Base-by-base conservation (phyloP, 2,113 vertebrate species). In the Corvus hawaiiensis region DNA sequence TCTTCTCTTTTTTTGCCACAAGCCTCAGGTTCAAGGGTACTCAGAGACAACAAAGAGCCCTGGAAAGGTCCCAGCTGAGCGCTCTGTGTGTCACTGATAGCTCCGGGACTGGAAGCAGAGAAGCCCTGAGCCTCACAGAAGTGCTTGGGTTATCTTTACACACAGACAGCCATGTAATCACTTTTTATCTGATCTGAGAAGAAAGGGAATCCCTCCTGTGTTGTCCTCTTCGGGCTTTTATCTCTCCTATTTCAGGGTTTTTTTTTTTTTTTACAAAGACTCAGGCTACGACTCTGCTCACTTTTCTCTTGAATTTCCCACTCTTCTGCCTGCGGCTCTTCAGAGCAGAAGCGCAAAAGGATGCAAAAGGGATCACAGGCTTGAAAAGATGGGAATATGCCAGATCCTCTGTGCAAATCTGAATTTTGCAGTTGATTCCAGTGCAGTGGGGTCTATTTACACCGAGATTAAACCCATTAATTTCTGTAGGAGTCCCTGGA, bases 161-260 rank as follows among this genome's bases (percentile, higher is more conserved):
- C 55, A 43, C 30, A n/a, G 24, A 2, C 8, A 87, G 63, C 52
- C 77, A 75, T 21, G 3, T 79, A 96, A 97, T 91, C 91, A 56
- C 48, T 48, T 82, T 90, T 85, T 96, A 95, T 97, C 95, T 82
- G 84, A 87, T 93, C 90, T 51, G 63, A 64, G 82, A 94, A 97
- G 94, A 96, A 98, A 97, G 54, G 35, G 71, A 78, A 94, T 83
- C 56, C 58, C 52, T 91, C 61, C 62, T 10, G 23, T 33, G 66
- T 49, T 61, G 80, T 59, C 51, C 13, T 56, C 13, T 73, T 48
- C 1, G 7, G 43, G 63, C 5, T 78, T 76, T 92, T 93, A n/a
- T 55, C 67, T 85, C 49, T 80, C 66, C 52, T 89, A 2, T 2
- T 27, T 33, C 33, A 9, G 71, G 9, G 4, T 3, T 19, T 54